Base-by-base conservation (phyloP, 2,888 invertebrate genomes). In the Hypena proboscidalis region DNA sequence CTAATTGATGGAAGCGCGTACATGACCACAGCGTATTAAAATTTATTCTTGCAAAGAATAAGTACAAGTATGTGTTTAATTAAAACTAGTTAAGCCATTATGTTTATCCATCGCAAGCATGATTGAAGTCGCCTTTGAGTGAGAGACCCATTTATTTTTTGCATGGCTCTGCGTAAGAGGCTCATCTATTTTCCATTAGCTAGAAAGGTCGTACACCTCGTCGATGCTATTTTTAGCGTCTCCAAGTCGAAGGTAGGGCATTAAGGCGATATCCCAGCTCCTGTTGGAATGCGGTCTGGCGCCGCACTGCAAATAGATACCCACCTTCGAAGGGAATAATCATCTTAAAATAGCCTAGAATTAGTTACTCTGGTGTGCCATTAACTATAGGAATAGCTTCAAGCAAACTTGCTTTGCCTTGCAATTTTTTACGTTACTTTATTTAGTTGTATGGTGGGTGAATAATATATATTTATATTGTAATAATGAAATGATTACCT, bases 211-310 rank as follows among this genome's bases (percentile, higher is more conserved):
- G 69, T 77, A 53, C 51, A 81, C 80, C 81, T 61, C 66, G 54
- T 29, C 49, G 27, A 49, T 65, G 73, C 81, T 88, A 88, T 87
- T 82, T 83, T 80, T 88, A 88, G 70, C 65, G 32, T 49, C 5
- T 7, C 41, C 73, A 73, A 67, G 68, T 52, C 69, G 56, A 70
- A 80, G 83, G 74, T 80, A 80, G 77, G 80, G 74, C 77, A 84
- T 81, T 83, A 84, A 83, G 78, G 70, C 74, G 74, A 75, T 82
- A 81, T 82, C 76, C 83, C 77, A 75, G 80, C 73, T 86, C 83
- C 83, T 76, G 64, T 55, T 67, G 84, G 89, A 90, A 90, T 90
- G 90, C 75, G 69, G 89, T 87, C 77, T 78, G 87, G 86, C 88
- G 89, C 85, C 85, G 69, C 60, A 67, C 81, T 71, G 67, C 58